These are phyloP conservation scores for Aspiorhynchus laticeps DNA, from an alignment of 2,113 vertebrate species.

Conservation along the genomic window DNA sequence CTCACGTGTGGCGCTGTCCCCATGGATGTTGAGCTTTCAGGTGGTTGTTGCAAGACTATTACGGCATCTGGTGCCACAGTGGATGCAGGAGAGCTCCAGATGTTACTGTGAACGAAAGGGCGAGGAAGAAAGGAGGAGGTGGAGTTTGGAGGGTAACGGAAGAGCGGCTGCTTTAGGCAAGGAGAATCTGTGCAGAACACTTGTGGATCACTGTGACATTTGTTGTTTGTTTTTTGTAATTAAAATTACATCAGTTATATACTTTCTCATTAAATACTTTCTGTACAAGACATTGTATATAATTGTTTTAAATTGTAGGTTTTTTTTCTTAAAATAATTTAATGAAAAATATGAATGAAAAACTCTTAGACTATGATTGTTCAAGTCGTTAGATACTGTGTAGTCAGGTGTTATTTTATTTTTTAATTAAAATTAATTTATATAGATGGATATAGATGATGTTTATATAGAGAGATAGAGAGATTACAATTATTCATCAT, in stretches of 20 bases:
- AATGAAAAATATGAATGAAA: no score
- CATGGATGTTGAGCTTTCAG: slow-evolving; percentile 58
- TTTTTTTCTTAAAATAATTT: no score
- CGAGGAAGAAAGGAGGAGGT: background rate
- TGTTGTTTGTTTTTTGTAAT: background rate
- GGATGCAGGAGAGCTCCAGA: slow-evolving; percentile 12
- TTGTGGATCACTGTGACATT: background rate
- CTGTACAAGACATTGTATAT: no score
- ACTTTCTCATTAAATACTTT: no score
- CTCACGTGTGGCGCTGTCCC: background rate
- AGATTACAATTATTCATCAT: no score
- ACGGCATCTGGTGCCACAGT: slow-evolving; percentile 70
- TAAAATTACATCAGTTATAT: background rate
- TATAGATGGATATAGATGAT: no score
- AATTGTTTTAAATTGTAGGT: no score
- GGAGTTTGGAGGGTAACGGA: background rate
- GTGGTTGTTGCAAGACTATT: slow-evolving; percentile 73
- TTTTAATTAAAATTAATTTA: no score
- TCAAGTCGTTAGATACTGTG: no score
- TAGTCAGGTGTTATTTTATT: no score
- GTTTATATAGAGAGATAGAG: no score
- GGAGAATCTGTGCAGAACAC: background rate
- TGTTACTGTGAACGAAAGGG: slow-evolving; percentile 12
- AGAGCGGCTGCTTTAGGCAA: slow-evolving; percentile 27
- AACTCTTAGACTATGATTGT: no score